These are phyloP conservation scores for Torymus aiolomorphi DNA, from an alignment of 2,888 invertebrate species.

Conservation along the genomic window DNA sequence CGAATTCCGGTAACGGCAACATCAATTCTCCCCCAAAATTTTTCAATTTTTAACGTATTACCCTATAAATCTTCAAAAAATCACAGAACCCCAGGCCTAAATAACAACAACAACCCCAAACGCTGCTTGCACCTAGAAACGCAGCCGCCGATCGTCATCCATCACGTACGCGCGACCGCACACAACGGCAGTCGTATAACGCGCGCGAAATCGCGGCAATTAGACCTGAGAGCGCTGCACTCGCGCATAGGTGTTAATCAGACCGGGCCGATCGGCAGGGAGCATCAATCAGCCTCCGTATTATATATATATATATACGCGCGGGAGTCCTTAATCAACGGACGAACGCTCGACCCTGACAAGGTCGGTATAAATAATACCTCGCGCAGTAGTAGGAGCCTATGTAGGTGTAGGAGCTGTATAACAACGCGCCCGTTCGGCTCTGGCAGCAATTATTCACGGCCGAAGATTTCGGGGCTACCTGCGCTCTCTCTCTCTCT, in stretches of 20 bases:
- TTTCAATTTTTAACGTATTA: no score
- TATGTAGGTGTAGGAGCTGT: not conserved
- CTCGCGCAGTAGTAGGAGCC: not conserved
- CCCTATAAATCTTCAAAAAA: no score
- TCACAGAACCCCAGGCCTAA: no score
- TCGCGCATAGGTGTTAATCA: slow-evolving; percentile 30
- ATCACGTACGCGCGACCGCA: no score
- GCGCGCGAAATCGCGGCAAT: slow-evolving; percentile 12
- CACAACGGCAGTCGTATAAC: not conserved
- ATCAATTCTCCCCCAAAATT: no score
- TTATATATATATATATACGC: no score
- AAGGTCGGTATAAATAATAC: slow-evolving; percentile 48
- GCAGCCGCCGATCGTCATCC: no score
- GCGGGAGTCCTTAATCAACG: slow-evolving; percentile 27
- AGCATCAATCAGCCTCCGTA: slow-evolving; percentile 35
- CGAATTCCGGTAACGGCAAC: no score
- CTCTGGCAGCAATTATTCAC: slow-evolving; percentile 32
- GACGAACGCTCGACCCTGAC: not conserved
- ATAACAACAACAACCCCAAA: no score
- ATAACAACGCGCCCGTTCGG: not conserved
- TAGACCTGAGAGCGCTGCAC: slow-evolving; percentile 24
- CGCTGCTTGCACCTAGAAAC: no score
- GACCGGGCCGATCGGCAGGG: not conserved
- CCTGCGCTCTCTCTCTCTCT: not conserved
- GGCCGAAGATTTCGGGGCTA: slow-evolving; percentile 14